Base-by-base conservation (phyloP, 2,113 vertebrate species). In the Ornithorhynchus anatinus region DNA sequence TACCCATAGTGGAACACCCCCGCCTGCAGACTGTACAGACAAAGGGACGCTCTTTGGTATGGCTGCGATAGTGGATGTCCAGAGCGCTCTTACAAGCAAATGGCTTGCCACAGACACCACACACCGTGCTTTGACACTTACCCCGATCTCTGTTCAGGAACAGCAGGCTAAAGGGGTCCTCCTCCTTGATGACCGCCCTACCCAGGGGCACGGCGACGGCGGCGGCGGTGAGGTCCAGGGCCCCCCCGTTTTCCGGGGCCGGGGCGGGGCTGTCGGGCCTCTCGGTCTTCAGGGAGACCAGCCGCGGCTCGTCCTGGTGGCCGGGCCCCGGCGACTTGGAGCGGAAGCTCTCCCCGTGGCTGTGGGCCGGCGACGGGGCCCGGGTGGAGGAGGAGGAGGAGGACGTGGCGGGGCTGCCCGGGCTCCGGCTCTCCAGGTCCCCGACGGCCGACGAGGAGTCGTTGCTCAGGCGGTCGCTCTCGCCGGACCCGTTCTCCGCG, bases 101-200 rank as follows among this genome's bases (percentile, higher is more conserved):
- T 81, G 92, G 90, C 92, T 94, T 94, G 88, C 90, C 92, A 92
- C 92, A 92, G 89, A 94, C 87, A 89, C 84, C 90, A 91, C 91
- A 92, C 91, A 84, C 89, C 80, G 92, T 83, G 88, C 84, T 86
- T 83, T 86, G 84, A 90, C 89, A 93, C 89, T 94, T 95, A 98
- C 97, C 97, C 93, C 97, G 95, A 81, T 99, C 98, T 94, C 96
- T 94, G 88, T 90, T 97, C 85, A 97, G 95, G 94, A 99, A 97
- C 93, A 98, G 94, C 94, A 98, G 95, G 91, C 95, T 94, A 93
- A 97, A 98, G 89, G 96, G 96, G 92, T 92, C 93, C 88, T 99
- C 97, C 85, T 99, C 98, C 94, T 98, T 98, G 93, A 96, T 90
- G 92, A 93, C 84, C 7, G 94, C 93, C 86, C 97, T 95, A 85